phyloP scores from a whole-genome alignment of 2,888 invertebrate genomes.

The Luperina testacea region DNA sequence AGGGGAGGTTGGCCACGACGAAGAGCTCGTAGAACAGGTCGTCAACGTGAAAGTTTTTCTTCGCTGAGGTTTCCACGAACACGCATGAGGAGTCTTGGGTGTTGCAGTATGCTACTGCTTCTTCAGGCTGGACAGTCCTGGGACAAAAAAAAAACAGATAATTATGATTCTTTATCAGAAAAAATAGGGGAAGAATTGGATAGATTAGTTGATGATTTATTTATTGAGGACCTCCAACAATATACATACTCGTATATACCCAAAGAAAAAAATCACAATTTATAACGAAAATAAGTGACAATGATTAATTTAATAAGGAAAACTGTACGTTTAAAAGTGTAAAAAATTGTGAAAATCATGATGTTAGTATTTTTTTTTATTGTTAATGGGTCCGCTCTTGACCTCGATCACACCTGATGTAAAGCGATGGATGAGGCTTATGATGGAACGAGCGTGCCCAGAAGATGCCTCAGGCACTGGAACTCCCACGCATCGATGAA shows the following conservation, averaged over 20 bases:
- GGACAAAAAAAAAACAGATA: conserved; percentile 38
- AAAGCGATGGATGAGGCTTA: too few species aligned
- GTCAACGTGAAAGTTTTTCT: conserved; percentile 94
- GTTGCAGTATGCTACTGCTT: conserved; percentile 94
- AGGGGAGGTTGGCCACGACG: conserved; percentile 94
- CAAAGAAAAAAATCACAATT: not conserved
- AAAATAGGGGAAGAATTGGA: not conserved
- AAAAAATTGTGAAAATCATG: too few species aligned
- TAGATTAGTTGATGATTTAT: not conserved
- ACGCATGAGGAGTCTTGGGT: conserved; percentile 94
- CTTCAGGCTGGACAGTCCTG: conserved; percentile 94
- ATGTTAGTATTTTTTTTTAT: too few species aligned
- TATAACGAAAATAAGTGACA: not conserved
- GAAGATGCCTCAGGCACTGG: too few species aligned
- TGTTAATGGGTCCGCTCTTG: too few species aligned
- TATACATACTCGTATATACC: too few species aligned
- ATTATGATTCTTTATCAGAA: not conserved
- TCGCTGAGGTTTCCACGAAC: conserved; percentile 96
- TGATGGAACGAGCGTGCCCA: too few species aligned
- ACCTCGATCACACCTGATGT: too few species aligned
- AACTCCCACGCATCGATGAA: too few species aligned
- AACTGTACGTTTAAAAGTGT: not conserved
- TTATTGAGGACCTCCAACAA: too few species aligned
- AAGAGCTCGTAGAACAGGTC: conserved; percentile 96
- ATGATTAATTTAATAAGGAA: too few species aligned